Base-by-base conservation (phyloP, 1,140 invertebrate genomes). In the Cecropterus lyciades region DNA sequence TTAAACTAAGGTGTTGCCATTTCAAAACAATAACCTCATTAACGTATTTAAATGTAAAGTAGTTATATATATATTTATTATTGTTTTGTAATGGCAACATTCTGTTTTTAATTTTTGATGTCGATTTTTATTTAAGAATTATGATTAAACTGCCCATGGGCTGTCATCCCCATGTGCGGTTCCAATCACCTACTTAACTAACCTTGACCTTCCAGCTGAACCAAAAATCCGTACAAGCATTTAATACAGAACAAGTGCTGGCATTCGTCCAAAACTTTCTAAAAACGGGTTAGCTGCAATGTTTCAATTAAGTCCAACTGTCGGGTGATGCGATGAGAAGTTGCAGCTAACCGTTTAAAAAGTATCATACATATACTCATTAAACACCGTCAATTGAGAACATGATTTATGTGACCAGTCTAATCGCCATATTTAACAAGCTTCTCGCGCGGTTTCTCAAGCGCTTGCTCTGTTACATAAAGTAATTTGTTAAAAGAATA, bases 201-300 rank as follows among this genome's bases (percentile, higher is more conserved):
- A 80, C 85, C 85, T 84, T 85, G 79, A 84, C 83, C 83, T 80
- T 73, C 66, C 52, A 59, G 43, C 60, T 79, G 75, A 79, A 77
- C 72, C 64, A 85, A 88, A 85, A 85, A 80, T 78, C 75, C 75
- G 72, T 72, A 71, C 70, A 74, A 79, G 69, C 69, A 70, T 59
- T 77, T 77, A 71, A 79, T 77, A 75, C 76, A 76, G 70, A 75
- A 69, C 80, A 83, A 81, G 70, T 75, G 66, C 77, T 87, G 85
- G 87, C 84, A 48, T 63, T 13, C 74, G 59, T 77, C 85, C 87
- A 89, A 82, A 82, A 80, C 81, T 85, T 85, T 87, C 83, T 85
- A 83, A 83, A 86, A 83, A 84, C 72, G 70, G 72, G 70, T 80
- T 80, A 82, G 75, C 75, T 85, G 84, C 77, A 86, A 76, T 74